A percentile compares a stretch with the other conserved stretches of the same genome.
Evolutionary conservation across 1,140 invertebrate species (phyloP).

Genomic region (Thaumetopoea pityocampa): DNA sequence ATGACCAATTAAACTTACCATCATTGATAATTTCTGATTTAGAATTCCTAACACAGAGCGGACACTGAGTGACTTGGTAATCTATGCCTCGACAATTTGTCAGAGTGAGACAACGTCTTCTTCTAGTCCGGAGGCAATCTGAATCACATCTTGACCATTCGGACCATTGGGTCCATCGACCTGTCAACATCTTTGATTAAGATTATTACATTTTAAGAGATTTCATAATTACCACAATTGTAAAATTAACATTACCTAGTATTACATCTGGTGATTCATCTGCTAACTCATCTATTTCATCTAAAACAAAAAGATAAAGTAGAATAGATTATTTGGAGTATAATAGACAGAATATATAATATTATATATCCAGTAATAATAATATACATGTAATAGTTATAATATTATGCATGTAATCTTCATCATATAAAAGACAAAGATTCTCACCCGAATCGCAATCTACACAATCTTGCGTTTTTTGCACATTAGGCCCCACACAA

Average conservation of each 20-base stretch:
- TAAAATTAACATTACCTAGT: constrained; percentile 33
- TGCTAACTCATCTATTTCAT: constrained; percentile 56
- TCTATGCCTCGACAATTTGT: constrained; percentile 70
- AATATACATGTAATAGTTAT: no score
- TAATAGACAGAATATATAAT: constrained; percentile 1
- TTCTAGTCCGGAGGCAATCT: constrained; percentile 88
- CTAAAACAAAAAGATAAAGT: constrained; percentile 23
- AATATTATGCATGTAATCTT: no score
- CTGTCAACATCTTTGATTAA: no score
- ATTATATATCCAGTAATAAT: no score
- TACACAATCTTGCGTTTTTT: constrained; percentile 88
- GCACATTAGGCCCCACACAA: constrained; percentile 86
- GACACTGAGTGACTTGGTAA: constrained; percentile 61
- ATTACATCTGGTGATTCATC: constrained; percentile 61
- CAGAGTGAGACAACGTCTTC: constrained; percentile 84
- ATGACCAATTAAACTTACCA: constrained; percentile 31
- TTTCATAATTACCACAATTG: neutral
- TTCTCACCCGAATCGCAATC: constrained; percentile 81
- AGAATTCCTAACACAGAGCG: constrained; percentile 58
- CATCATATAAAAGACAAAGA: no score
- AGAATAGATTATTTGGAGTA: constrained; percentile 2
- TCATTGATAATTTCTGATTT: constrained; percentile 54
- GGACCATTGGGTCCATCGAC: constrained; percentile 91
- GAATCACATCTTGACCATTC: constrained; percentile 91
- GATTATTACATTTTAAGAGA: neutral